Percentiles rank a stretch among this genome's conserved stretches.
Evolutionary conservation across 1,140 invertebrate genomes (phyloP).

Genomic region (Aphis craccivora): DNA sequence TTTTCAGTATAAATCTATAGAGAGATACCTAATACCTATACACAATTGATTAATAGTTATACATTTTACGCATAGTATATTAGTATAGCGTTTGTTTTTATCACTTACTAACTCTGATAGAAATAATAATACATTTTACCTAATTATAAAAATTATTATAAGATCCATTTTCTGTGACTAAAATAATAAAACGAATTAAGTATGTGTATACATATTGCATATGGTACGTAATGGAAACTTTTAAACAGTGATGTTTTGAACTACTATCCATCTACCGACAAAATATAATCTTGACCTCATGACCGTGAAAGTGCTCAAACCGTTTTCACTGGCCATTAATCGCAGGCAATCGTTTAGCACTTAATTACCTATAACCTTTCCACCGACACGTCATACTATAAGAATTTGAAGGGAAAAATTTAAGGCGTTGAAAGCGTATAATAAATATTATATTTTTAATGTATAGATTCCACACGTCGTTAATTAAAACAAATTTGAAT

Average conservation of each 20-base stretch:
- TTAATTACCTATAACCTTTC: neutral
- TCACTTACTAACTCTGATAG: neutral
- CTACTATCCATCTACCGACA: neutral
- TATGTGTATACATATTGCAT: neutral
- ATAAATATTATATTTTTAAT: neutral
- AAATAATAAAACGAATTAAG: neutral
- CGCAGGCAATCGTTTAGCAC: neutral
- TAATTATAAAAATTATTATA: neutral
- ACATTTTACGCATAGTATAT: neutral
- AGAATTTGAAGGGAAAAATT: neutral
- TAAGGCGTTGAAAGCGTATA: neutral
- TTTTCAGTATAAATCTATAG: neutral
- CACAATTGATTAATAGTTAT: neutral
- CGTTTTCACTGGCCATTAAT: neutral
- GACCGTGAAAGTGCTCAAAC: neutral
- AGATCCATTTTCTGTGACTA: neutral
- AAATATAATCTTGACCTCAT: constrained; percentile 6
- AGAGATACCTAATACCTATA: too few relatives aligned
- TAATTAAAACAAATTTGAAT: neutral
- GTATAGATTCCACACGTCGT: neutral
- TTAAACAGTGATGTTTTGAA: neutral
- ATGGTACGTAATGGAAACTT: neutral
- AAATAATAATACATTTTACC: neutral
- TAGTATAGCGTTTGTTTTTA: neutral
- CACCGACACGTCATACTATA: neutral